These are phyloP conservation scores for Ceratotherium simum DNA, from an alignment of 2,113 vertebrate species.

Conservation along the genomic window DNA sequence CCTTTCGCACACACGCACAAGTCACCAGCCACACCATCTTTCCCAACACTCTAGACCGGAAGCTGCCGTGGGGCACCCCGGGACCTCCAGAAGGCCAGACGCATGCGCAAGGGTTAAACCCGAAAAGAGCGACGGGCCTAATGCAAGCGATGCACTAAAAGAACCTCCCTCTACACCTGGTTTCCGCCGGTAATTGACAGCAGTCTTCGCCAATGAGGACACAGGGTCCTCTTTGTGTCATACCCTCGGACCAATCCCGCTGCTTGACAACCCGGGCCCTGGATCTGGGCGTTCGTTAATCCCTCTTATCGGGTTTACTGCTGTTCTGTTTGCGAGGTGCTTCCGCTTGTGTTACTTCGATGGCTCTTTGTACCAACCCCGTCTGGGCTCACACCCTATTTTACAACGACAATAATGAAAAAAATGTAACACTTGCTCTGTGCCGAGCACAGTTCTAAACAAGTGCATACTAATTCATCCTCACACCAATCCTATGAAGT, in stretches of 20 bases:
- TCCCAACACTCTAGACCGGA: accelerated
- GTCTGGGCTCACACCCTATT: too few species aligned
- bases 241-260: background rate
- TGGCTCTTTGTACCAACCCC: background rate
- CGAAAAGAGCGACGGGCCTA: accelerated
- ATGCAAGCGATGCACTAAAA: accelerated
- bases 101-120: background rate
- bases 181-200: background rate
- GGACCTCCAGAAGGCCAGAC: accelerated
- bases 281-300: background rate
- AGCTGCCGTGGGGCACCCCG: background rate
- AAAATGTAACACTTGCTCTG: background rate
- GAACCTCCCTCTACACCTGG: too few species aligned
- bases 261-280: background rate
- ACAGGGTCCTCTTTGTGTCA: accelerated
- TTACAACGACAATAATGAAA: background rate
- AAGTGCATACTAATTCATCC: background rate
- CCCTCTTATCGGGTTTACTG: background rate
- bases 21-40: background rate
- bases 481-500: background rate
- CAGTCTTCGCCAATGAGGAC: background rate
- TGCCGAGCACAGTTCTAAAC: background rate
- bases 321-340: background rate
- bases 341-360: background rate
- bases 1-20: accelerated